These are phyloP conservation scores for Hypanus sabinus DNA, from an alignment of 2,113 vertebrate species.

Conservation along the genomic window DNA sequence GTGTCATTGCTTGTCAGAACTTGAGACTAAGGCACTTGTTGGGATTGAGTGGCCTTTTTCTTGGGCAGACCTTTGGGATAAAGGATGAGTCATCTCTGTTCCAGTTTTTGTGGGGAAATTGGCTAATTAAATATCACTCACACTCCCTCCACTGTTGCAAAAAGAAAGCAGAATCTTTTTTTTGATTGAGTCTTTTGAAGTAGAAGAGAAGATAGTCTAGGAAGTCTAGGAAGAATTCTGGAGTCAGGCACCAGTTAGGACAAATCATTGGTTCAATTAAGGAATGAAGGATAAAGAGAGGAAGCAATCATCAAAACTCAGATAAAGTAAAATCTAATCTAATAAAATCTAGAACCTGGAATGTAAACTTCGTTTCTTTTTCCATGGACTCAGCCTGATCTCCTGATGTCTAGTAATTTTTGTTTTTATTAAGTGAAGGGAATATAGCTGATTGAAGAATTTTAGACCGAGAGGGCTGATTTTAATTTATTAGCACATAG, in stretches of 20 bases:
- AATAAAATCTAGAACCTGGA: too few relatives aligned
- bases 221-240: not conserved
- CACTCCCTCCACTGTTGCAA: not conserved
- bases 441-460: not conserved
- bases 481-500: not conserved
- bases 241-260: not conserved
- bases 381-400: too few relatives aligned
- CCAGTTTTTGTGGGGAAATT: too few relatives aligned
- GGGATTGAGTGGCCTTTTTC: not conserved
- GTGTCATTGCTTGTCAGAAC: not conserved
- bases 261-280: not conserved
- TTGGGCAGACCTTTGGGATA: too few relatives aligned
- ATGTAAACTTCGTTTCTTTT: too few relatives aligned
- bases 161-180: not conserved
- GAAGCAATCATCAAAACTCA: not conserved
- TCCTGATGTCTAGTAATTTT: too few relatives aligned
- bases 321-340: not conserved
- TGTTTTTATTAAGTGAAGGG: not conserved
- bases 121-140: not conserved
- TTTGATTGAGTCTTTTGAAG: not conserved
- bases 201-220: not conserved
- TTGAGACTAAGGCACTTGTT: not conserved
- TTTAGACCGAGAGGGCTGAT: not conserved
- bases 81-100: too few relatives aligned
- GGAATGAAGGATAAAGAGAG: not conserved